Percentiles rank a stretch among this genome's conserved stretches.
phyloP scores from a whole-genome alignment of 1,140 invertebrate species.

The Sitodiplosis mosellana region DNA sequence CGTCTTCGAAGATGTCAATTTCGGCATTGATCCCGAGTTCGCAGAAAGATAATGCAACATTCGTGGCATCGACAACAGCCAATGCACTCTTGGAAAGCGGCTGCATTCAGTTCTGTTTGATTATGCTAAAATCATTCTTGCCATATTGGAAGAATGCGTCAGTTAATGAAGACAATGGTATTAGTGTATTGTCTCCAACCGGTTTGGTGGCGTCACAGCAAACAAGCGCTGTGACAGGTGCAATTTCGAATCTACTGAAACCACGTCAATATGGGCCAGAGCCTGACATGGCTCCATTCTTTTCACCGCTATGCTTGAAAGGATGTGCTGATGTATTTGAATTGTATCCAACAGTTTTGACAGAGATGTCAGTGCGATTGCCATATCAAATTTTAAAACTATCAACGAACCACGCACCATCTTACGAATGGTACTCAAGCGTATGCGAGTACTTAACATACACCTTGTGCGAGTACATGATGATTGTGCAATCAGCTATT shows the following conservation, averaged over 20 bases:
- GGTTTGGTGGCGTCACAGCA: neutral
- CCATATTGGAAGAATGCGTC: slow-evolving; percentile 49
- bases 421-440: slow-evolving; percentile 52
- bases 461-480: slow-evolving; percentile 86
- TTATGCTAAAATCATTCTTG: slow-evolving; percentile 57
- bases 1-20: slow-evolving; percentile 11
- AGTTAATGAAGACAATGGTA: slow-evolving; percentile 31
- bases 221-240: slow-evolving; percentile 7
- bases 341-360: slow-evolving; percentile 78
- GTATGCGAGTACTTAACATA: slow-evolving; percentile 77
- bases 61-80: slow-evolving; percentile 58
- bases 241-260: slow-evolving; percentile 45
- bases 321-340: slow-evolving; percentile 85
- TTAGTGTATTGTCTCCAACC: neutral
- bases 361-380: slow-evolving; percentile 83
- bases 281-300: slow-evolving; percentile 91
- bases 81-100: slow-evolving; percentile 55
- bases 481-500: slow-evolving; percentile 68
- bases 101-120: slow-evolving; percentile 65
- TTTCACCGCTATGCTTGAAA: slow-evolving; percentile 82
- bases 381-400: slow-evolving; percentile 85
- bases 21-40: slow-evolving; percentile 22
- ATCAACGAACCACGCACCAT: slow-evolving; percentile 28
- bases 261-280: slow-evolving; percentile 59
- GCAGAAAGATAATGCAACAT: slow-evolving; percentile 39